Conservation (phyloP, 2,113 vertebrate species). For the Scomber colias region DNA sequence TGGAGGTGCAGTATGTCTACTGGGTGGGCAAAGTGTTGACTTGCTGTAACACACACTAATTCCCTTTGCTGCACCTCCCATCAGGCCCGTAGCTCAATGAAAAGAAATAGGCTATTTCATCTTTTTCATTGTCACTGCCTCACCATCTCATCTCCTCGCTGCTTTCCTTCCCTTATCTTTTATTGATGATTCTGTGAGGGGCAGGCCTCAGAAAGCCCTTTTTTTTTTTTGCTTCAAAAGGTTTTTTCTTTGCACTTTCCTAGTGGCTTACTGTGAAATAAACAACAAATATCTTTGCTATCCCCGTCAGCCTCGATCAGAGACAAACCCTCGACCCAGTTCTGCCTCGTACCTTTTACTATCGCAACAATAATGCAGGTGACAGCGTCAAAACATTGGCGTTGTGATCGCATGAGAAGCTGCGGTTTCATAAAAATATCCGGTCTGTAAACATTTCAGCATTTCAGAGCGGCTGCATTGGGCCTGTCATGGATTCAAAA, state of each 20-base stretch:
- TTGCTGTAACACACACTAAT: not conserved
- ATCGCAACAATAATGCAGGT: not conserved
- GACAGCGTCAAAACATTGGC: not conserved
- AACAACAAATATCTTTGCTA: conserved; percentile 43
- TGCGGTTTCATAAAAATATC: conserved; percentile 24
- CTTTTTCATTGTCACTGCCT: conserved; percentile 54
- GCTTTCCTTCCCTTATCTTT: conserved; percentile 62
- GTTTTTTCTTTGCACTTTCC: conserved; percentile 25
- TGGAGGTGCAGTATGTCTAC: not conserved
- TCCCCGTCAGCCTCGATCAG: conserved; percentile 29
- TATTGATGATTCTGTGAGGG: conserved; percentile 67
- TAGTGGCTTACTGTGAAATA: conserved; percentile 9
- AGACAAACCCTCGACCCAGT: conserved; percentile 22
- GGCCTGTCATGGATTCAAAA: not conserved
- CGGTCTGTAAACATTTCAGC: conserved; percentile 11
- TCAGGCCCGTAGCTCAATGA: conserved; percentile 39
- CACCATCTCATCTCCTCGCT: conserved; percentile 26
- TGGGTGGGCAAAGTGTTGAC: conserved; percentile 6
- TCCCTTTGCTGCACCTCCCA: conserved; percentile 20
- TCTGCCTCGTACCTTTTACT: conserved; percentile 4
- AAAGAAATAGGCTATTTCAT: conserved; percentile 54
- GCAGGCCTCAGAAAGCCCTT: conserved; percentile 25
- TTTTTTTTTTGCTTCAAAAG: conserved; percentile 30
- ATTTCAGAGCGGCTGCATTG: not conserved
- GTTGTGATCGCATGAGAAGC: not conserved